Base-by-base conservation (phyloP, 2,113 vertebrate genomes). In the Corynorhinus townsendii region DNA sequence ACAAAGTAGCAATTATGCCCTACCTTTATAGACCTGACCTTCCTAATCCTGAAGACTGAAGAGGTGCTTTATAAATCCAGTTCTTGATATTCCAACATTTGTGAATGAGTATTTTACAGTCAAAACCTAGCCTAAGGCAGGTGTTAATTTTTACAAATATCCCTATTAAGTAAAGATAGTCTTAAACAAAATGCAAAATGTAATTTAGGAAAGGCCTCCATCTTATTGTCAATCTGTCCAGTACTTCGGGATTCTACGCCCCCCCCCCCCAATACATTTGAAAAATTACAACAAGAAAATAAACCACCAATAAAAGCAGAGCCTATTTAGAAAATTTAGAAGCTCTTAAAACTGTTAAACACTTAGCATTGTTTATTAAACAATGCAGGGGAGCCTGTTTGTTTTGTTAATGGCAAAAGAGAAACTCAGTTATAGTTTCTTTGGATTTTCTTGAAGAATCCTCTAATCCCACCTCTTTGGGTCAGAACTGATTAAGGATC, bases 1-100 rank as follows among this genome's bases (percentile, higher is more conserved):
- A 81, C 93, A 96, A 97, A 96, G 97, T 96, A 97, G 96, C 96
- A 98, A 96, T 98, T 98, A 97, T 82, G 82, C 38, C 77, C 47
- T 88, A 86, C 79, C 94, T 84, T 86, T 88, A 38, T 96, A 95
- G 93, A n/a, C 33, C 83, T 14, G 86, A 81, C 68, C 40, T 95
- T 76, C 59, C 94, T 96, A 59, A 54, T 68, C 66, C 10, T 85
- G 91, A 90, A 76, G 38, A 43, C 52, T 49, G 66, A 93, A 92
- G 59, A 97, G 80, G 1, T 5, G 12, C 81, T 95, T 93, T 86
- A 69, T 81, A 89, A 93, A 89, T 52, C 33, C 82, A 83, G 75
- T 82, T 73, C 72, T 91, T 69, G 69, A 69, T 93, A 81, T 43
- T 80, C 79, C 66, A 49, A 85, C 94, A 47, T n/a, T 89, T 90